Conservation (phyloP, 2,113 vertebrate species). For the Coptodon bakossiorum region DNA sequence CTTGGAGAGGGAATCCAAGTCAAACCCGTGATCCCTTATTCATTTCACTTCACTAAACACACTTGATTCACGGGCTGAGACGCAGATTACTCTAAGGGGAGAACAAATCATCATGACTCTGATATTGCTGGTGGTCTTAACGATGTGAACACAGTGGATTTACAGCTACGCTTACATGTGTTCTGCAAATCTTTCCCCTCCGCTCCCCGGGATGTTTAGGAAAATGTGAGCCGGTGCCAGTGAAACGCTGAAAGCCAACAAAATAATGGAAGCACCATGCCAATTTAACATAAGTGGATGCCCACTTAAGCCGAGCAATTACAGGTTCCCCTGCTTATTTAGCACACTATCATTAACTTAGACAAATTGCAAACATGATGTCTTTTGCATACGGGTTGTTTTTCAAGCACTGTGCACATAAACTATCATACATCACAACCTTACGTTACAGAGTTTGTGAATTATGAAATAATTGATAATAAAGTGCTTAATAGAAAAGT, state of each 20-base stretch:
- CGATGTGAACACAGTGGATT: neutral
- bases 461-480: neutral
- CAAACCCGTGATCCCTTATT: neutral
- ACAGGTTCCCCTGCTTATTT: neutral
- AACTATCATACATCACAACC: neutral
- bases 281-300: neutral
- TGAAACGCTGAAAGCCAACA: neutral
- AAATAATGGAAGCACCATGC: neutral
- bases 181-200: neutral
- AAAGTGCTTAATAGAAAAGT: neutral
- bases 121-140: conserved; percentile 7
- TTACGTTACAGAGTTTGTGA: neutral
- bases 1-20: neutral
- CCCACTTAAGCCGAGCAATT: neutral
- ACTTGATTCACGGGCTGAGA: neutral
- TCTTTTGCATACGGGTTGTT: neutral
- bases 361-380: neutral
- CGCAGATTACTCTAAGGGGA: neutral
- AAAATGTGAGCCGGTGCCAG: neutral
- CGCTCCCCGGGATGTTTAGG: neutral
- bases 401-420: neutral
- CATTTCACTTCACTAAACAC: neutral
- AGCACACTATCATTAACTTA: neutral
- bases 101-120: neutral
- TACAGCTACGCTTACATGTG: neutral